A percentile compares a stretch with the other conserved stretches of the same genome.
These are phyloP conservation scores for Chroicocephalus ridibundus DNA, from an alignment of 2,113 vertebrate species.

Conservation along the genomic window DNA sequence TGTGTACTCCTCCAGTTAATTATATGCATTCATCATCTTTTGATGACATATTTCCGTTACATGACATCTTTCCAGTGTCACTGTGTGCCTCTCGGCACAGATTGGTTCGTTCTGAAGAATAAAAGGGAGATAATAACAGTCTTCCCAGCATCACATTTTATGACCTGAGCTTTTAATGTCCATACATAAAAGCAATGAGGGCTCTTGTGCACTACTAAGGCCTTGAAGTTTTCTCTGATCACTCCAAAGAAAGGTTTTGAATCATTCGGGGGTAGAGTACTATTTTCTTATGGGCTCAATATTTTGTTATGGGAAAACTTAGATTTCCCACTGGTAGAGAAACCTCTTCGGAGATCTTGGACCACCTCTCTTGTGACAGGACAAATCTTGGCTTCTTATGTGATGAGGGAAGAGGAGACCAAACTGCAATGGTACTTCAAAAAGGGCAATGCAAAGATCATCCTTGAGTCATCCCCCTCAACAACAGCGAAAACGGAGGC, in stretches of 20 bases:
- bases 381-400: not conserved
- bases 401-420: not conserved
- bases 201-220: not conserved
- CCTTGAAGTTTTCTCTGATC: not conserved
- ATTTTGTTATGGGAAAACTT: not conserved
- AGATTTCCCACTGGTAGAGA: not conserved
- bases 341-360: not conserved
- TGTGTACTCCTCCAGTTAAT: slow-evolving; percentile 17
- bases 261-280: not conserved
- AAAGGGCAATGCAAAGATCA: not conserved
- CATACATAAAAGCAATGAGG: not conserved
- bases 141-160: not conserved
- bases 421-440: not conserved
- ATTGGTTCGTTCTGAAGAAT: slow-evolving; percentile 23
- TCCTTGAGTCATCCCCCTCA: not conserved
- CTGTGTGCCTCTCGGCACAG: not conserved
- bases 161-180: not conserved
- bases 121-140: not conserved
- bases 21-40: slow-evolving; percentile 31
- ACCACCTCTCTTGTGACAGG: not conserved
- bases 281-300: not conserved
- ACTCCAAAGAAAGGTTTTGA: not conserved
- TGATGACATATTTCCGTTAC: slow-evolving; percentile 23
- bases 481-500: not conserved
- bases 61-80: not conserved